Base-by-base conservation (phyloP, 2,888 invertebrate genomes). In the Platerodrilus igneus region DNA sequence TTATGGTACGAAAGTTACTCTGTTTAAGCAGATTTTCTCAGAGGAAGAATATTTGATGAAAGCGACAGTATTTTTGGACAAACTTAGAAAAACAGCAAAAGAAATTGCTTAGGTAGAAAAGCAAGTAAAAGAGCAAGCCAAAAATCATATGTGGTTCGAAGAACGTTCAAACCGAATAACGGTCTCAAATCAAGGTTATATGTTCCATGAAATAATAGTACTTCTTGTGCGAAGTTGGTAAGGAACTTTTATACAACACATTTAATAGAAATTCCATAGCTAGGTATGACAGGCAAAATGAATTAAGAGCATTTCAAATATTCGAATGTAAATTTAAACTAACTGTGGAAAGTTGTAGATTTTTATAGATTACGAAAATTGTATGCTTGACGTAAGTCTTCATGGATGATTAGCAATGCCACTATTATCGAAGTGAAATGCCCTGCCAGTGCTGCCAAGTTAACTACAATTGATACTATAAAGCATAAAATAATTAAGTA, bases 151-250 rank as follows among this genome's bases (percentile, higher is more conserved):
- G 7, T 62, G 60, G 59, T 48, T 39, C 17, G 41, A 45, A 18
- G 60, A 60, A 39, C 38, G 62, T 21, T 50, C 29, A 15, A 56
- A 56, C 26, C 46, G 60, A 11, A 31, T 62, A 2, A 62, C 60
- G 7, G 59, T 60, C 3, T 60, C 60, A 1, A 56, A 55, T 60
- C 28, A 60, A 47, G 9, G 36, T 34, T 31, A 44, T 51, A 10
- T 48, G 47, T 26, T 47, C 47, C 27, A 43, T 41, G 44, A 30
- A n/a, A 27, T 17, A 6, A 10, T 9, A 32, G 35, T 2, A 48
- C 51, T 2, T 33, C 39, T 19, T 36, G 30, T 15, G 13, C 14
- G 25, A 39, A 35, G 9, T 33, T 15, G 3, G 36, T 48, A 7
- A 42, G 35, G 23, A 10, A 16, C 16, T 45, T 13, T 23, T 47